Evolutionary conservation across 2,888 invertebrate genomes (phyloP).

Genomic region (Unio delphinus): DNA sequence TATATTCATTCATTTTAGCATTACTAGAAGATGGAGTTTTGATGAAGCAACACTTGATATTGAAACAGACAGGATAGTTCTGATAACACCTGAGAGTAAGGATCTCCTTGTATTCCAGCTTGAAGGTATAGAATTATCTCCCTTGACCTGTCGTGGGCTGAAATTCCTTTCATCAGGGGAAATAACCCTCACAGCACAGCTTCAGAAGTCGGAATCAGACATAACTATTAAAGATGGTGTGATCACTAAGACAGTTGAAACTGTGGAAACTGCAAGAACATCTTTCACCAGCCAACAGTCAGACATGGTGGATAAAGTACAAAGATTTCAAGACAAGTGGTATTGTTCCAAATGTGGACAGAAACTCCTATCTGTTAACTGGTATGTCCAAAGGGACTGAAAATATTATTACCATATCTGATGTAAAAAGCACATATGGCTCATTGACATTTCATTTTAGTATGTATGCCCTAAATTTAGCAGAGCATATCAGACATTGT

Average conservation of each 20-base stretch:
- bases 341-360: constrained; percentile 50
- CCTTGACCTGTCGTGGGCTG: constrained; percentile 45
- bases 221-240: constrained; percentile 2
- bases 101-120: constrained; percentile 17
- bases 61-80: no score
- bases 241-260: no score
- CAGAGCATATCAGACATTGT: no score
- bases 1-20: no score
- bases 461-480: no score
- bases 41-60: no score
- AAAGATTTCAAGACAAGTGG: constrained; percentile 43
- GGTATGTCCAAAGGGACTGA: constrained; percentile 8
- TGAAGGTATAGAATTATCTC: constrained; percentile 26
- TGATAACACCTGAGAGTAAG: no score
- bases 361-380: constrained; percentile 29
- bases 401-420: no score
- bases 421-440: no score
- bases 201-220: constrained; percentile 4
- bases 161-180: constrained; percentile 26
- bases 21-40: no score
- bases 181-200: constrained; percentile 27
- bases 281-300: background rate
- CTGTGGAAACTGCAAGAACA: no score
- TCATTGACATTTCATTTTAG: no score
- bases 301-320: constrained; percentile 37